phyloP scores from a whole-genome alignment of 2,113 vertebrate species.

The Oreocharis arfaki region DNA sequence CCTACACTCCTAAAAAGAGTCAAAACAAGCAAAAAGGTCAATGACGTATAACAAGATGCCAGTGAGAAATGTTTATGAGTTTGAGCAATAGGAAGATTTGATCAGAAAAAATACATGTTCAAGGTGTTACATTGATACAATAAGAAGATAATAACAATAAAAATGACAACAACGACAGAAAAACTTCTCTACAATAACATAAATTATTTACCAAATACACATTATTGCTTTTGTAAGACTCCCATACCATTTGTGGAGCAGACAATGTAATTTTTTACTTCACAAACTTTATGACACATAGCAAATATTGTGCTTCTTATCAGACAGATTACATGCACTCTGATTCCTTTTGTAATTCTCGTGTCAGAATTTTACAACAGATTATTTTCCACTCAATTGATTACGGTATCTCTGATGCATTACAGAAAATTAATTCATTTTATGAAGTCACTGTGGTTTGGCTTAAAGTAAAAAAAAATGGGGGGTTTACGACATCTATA shows the following conservation, averaged over 20 bases:
- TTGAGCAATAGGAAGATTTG: not conserved
- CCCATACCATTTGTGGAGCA: not conserved
- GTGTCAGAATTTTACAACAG: not conserved
- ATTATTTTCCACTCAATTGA: not conserved
- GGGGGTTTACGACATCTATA: not conserved
- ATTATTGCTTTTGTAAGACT: not conserved
- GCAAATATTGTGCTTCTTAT: not conserved
- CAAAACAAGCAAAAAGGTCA: not conserved
- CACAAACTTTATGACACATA: not conserved
- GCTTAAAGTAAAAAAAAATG: constrained; percentile 24
- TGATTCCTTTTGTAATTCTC: not conserved
- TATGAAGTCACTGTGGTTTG: constrained; percentile 45
- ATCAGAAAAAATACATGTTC: not conserved
- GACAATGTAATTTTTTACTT: not conserved
- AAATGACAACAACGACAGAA: not conserved
- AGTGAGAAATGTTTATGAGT: not conserved
- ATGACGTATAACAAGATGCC: not conserved
- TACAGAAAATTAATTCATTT: constrained; percentile 40
- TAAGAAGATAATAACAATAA: not conserved
- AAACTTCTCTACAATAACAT: not conserved
- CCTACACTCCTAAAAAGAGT: not conserved
- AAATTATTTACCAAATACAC: not conserved
- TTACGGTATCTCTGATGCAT: not conserved
- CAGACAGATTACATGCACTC: not conserved
- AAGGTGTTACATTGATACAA: not conserved